Evolutionary conservation across 2,797 vertebrate species (phyloP).

Genomic region (Hybognathus amarus): DNA sequence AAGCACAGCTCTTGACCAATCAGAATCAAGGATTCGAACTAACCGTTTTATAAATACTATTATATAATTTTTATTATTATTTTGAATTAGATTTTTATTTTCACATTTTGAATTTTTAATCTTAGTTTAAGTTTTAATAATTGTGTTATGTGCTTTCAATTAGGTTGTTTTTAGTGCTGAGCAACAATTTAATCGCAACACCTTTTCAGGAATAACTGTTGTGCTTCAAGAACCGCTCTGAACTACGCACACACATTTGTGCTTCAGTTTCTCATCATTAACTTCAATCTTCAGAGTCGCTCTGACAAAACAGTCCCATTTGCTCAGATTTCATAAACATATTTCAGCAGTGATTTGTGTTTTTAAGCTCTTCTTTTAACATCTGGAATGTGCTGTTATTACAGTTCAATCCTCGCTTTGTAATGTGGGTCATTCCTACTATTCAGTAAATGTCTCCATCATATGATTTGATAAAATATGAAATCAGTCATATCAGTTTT

Average conservation of each 20-base stretch:
- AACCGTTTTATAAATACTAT: too few relatives aligned
- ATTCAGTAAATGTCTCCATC: neutral
- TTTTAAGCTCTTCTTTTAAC: slow-evolving; percentile 13
- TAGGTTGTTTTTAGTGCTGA: too few relatives aligned
- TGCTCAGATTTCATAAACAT: slow-evolving; percentile 6
- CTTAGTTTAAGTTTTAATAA: neutral
- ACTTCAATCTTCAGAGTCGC: neutral
- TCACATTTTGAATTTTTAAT: neutral
- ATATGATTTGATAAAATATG: neutral
- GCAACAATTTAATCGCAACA: neutral
- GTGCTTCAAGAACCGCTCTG: neutral
- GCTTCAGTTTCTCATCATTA: slow-evolving; percentile 27
- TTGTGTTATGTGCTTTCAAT: neutral
- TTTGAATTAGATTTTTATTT: neutral
- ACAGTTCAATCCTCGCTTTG: neutral
- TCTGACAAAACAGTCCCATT: neutral
- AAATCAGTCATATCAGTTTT: neutral
- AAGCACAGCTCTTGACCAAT: too few relatives aligned
- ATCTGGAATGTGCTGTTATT: neutral
- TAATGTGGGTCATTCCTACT: neutral
- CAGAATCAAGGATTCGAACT: too few relatives aligned
- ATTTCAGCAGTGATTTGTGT: slow-evolving; percentile 1
- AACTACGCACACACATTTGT: neutral
- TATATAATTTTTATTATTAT: neutral
- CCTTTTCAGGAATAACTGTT: neutral